Percentiles rank a stretch among this genome's conserved stretches.
phyloP scores from a whole-genome alignment of 2,797 vertebrate genomes.

The Sebastiscus albofasciatus region DNA sequence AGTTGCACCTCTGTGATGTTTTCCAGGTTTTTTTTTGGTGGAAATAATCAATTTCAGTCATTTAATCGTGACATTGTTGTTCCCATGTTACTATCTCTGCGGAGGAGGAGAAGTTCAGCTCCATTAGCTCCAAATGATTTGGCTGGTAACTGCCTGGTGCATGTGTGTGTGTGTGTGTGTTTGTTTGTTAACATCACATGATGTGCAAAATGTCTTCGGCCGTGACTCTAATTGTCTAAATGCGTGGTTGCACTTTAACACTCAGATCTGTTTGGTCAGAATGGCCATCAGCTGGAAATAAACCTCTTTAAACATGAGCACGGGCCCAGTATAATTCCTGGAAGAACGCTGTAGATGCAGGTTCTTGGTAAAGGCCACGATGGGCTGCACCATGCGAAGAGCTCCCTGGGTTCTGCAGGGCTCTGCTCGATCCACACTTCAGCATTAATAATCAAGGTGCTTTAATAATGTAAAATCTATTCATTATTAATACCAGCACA shows the following conservation, averaged over 20 bases:
- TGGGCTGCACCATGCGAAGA: not conserved
- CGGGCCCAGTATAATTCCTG: not conserved
- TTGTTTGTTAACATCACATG: not conserved
- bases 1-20: not conserved
- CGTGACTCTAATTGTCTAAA: not conserved
- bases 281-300: not conserved
- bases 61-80: not conserved
- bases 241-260: not conserved
- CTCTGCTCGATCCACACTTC: slow-evolving; percentile 27
- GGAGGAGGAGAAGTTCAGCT: not conserved
- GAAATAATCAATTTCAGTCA: too few species aligned
- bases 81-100: not conserved
- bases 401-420: not conserved
- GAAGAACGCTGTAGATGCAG: not conserved
- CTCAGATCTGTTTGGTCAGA: not conserved
- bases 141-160: not conserved
- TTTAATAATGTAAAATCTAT: slow-evolving; percentile 70
- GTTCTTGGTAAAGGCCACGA: not conserved
- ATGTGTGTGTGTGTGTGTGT: not conserved
- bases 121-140: not conserved
- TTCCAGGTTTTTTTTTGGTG: too few species aligned
- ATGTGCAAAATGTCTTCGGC: not conserved
- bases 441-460: slow-evolving; percentile 60
- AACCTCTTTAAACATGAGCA: not conserved
- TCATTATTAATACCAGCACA: slow-evolving; percentile 61